Evolutionary conservation across 2,113 vertebrate genomes (phyloP), one percentile per base, ranked within the genome.

Genomic region (Ophiodon elongatus): DNA sequence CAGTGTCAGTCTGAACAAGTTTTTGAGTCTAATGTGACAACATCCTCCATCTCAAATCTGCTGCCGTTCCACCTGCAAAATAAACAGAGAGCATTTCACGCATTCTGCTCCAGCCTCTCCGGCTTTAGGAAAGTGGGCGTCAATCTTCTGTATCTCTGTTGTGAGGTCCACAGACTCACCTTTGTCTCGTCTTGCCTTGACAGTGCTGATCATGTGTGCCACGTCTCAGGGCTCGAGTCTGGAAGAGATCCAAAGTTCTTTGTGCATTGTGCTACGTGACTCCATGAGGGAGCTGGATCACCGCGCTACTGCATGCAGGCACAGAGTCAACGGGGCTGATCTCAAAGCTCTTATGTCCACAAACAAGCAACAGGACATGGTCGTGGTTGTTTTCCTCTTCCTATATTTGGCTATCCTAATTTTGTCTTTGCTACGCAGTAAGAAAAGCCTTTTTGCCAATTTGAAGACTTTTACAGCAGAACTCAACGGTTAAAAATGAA

Each of bases 81-180:
- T 9, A 43, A 29, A 57, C n/a, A 27, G 11, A 45, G 41, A 43
- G 62, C 76, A 67, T 27, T 25, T 54, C 47, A 7, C 5, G 10
- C 54, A 73, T 52, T 73, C 68, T 29, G 33, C 15, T 29, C 39
- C n/a, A 73, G 31, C 54, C 45, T 57, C 17, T 63, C 13, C 37
- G 47, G n/a, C 43, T 68, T 57, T 45, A 15, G 52, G 21, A 33
- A 56, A 17, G 8, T n/a, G n/a, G 56, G 60, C 37, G n/a, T 73
- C 67, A 27, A 27, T 76, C 76, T 70, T 17, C 57, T 19, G 19
- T 11, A n/a, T 54, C 59, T 80, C 35, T 67, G 37, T 33, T 33
- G 76, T 71, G 17, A 71, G 13, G n/a, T 73, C 66, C 72, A 63
- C 67, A 76, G 60, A 47, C 59, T 64, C 59, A 59, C 27, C 47